Evolutionary conservation across 1,140 invertebrate species (phyloP).

Genomic region (Tetramorium parvispinum): DNA sequence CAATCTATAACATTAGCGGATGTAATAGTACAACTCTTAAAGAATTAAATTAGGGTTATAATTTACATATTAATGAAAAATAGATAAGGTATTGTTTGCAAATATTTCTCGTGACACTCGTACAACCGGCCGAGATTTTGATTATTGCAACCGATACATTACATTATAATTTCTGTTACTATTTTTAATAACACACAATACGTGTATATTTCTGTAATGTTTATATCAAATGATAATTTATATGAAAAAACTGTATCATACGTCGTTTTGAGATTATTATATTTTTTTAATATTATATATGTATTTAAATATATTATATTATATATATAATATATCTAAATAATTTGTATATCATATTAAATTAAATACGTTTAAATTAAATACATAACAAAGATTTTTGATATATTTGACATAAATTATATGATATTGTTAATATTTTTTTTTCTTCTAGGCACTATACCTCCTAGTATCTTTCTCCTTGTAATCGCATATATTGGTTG

Average conservation of each 20-base stretch:
- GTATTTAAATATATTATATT: background rate
- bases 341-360: background rate
- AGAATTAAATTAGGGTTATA: background rate
- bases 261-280: background rate
- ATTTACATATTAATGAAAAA: slow-evolving; percentile 41
- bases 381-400: background rate
- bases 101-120: background rate
- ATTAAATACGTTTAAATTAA: background rate
- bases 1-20: background rate
- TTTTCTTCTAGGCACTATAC: slow-evolving; percentile 86
- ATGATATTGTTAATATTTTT: background rate
- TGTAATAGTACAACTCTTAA: background rate
- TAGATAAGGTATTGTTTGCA: slow-evolving; percentile 36
- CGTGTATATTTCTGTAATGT: background rate
- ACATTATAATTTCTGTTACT: background rate
- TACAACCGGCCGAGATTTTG: background rate
- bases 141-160: background rate
- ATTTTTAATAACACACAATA: background rate
- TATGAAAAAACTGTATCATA: background rate
- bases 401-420: background rate
- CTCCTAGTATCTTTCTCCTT: slow-evolving; percentile 89
- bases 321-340: background rate
- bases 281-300: background rate
- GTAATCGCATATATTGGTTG: slow-evolving; percentile 90
- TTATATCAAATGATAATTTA: background rate